Base-by-base conservation (phyloP, 2,888 invertebrate genomes). In the Tillus elongatus region DNA sequence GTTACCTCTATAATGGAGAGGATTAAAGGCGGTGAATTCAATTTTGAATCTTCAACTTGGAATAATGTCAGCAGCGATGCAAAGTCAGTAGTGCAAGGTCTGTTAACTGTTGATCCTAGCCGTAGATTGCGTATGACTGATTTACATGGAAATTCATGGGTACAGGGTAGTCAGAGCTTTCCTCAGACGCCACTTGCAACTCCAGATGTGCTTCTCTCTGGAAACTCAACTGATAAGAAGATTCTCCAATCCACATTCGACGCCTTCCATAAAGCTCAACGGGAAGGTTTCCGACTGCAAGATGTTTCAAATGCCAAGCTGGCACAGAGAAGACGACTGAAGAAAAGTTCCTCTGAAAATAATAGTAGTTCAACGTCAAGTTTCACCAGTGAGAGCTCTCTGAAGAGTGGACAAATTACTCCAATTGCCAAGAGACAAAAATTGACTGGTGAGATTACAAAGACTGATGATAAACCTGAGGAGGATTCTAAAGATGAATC, bases 21-120 rank as follows among this genome's bases (percentile, higher is more conserved):
- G 41, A 90, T 92, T 38, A 76, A 82, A 49, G 72, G 72, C 2
- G 91, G 90, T 2, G 77, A 81, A 44, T 86, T 91, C 57, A 74
- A 77, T 43, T 84, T 91, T 66, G 74, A 79, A 35, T 79, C 61
- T 2, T 44, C 64, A 8, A 75, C 74, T 2, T 91, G 91, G 90
- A 69, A 69, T 1, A 70, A 71, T 30, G 79, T 92, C 10, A 86
- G 88, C 0, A 54, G 65, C 0, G 74, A 77, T 40, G 90, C 87
- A 30, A 89, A 87, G 61, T 70, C 76, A 12, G 73, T 91, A 0
- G 80, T 87, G 6, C 66, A 72, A 47, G 82, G 85, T 0, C 68
- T 93, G 37, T 66, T 93, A 33, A 82, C 82, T 0, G 82, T 88
- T 3, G 84, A 91, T 53, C 84, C 89, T 0, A 67, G 70, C 29